A percentile compares a stretch with the other conserved stretches of the same genome.
Evolutionary conservation across 2,888 invertebrate genomes (phyloP).

Genomic region (Cephus spinipes): DNA sequence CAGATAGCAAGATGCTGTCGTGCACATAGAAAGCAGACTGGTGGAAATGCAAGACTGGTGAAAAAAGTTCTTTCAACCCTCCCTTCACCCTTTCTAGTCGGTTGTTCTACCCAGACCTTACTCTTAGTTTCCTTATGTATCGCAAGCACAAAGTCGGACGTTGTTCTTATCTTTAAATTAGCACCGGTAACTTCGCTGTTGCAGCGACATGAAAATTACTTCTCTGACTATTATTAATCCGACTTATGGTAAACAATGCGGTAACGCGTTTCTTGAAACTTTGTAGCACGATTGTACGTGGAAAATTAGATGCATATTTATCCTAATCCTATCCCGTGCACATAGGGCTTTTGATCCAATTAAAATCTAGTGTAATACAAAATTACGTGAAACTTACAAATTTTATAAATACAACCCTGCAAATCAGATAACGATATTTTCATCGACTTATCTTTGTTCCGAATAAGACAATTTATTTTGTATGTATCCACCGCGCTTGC

Average conservation of each 20-base stretch:
- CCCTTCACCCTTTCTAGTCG: neutral
- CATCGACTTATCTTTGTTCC: neutral
- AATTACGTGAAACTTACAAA: neutral
- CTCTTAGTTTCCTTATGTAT: neutral
- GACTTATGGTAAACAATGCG: neutral
- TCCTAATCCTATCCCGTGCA: neutral
- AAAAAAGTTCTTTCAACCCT: neutral
- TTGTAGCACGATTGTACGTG: neutral
- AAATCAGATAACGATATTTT: neutral
- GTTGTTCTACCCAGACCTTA: neutral
- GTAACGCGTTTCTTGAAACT: neutral
- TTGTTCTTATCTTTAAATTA: conserved; percentile 39
- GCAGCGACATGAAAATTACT: neutral
- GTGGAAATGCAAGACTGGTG: neutral
- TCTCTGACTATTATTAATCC: neutral
- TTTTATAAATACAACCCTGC: neutral
- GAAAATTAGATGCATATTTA: neutral
- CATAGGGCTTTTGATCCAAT: neutral
- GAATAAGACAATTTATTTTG: neutral
- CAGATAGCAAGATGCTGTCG: neutral
- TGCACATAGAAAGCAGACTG: neutral
- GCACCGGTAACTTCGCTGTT: conserved; percentile 18
- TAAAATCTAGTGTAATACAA: neutral
- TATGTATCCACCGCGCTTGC: no score
- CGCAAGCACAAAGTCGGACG: neutral